A percentile compares a stretch with the other conserved stretches of the same genome.
Evolutionary conservation across 2,797 vertebrate species (phyloP).

Genomic region (Dendrocincla fuliginosa): DNA sequence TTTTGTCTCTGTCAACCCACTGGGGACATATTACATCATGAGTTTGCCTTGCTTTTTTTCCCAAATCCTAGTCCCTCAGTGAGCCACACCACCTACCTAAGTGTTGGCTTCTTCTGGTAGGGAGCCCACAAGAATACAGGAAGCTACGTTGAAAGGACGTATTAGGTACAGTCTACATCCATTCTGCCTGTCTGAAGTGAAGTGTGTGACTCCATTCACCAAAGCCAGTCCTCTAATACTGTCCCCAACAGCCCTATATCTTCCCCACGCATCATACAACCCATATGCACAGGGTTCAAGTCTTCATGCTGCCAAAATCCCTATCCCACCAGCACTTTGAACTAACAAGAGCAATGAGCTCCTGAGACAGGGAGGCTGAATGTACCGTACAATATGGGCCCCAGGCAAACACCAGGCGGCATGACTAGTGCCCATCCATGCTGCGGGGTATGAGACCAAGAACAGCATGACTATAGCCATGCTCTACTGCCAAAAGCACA

Average conservation of each 20-base stretch:
- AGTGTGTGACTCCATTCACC: not conserved
- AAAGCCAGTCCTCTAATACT: not conserved
- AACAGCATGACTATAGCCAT: not conserved
- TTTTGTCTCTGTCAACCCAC: not conserved
- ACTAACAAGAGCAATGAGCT: not conserved
- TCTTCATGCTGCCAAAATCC: not conserved
- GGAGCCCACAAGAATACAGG: not conserved
- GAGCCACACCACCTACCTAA: not conserved
- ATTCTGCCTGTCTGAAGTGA: not conserved
- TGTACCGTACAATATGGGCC: fast-evolving
- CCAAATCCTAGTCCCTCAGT: not conserved
- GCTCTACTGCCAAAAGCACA: not conserved
- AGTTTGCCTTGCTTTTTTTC: not conserved
- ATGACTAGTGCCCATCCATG: too few relatives aligned
- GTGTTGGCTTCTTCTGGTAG: not conserved
- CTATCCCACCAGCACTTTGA: not conserved
- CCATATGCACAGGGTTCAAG: fast-evolving
- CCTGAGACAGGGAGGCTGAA: not conserved
- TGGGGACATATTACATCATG: fast-evolving
- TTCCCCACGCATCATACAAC: not conserved
- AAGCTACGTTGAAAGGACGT: not conserved
- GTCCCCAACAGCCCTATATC: not conserved
- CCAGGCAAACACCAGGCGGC: not conserved
- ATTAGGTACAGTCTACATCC: not conserved
- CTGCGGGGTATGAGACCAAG: not conserved